Conservation (phyloP, 1,140 invertebrate species). For the Melanaphis sacchari region DNA sequence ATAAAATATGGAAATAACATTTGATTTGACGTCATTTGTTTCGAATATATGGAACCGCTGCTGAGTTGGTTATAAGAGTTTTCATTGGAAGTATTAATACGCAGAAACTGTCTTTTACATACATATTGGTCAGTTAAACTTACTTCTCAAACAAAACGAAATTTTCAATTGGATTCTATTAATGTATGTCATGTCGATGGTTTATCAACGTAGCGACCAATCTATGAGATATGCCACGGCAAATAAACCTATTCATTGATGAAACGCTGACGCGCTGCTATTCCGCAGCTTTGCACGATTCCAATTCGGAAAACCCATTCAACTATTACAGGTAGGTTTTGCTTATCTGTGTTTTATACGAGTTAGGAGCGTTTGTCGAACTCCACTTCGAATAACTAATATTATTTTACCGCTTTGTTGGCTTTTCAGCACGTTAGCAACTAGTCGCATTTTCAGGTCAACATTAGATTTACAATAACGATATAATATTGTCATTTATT, state of each 20-base stretch:
- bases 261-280: not conserved
- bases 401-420: not conserved
- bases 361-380: not conserved
- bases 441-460: not conserved
- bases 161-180: not conserved
- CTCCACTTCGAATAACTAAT: not conserved
- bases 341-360: not conserved
- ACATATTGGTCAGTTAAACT: not conserved
- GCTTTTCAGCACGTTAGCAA: not conserved
- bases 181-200: not conserved
- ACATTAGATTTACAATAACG: not conserved
- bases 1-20: not conserved
- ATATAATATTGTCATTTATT: not conserved
- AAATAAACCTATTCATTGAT: not conserved
- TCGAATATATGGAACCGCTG: not conserved
- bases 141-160: not conserved
- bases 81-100: not conserved
- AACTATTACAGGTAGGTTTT: not conserved
- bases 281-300: not conserved
- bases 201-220: not conserved
- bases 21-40: not conserved
- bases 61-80: no score
- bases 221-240: not conserved
- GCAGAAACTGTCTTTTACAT: not conserved
- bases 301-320: not conserved